Conservation (phyloP, 2,888 invertebrate species). For the Drosophila suboccidentalis region DNA sequence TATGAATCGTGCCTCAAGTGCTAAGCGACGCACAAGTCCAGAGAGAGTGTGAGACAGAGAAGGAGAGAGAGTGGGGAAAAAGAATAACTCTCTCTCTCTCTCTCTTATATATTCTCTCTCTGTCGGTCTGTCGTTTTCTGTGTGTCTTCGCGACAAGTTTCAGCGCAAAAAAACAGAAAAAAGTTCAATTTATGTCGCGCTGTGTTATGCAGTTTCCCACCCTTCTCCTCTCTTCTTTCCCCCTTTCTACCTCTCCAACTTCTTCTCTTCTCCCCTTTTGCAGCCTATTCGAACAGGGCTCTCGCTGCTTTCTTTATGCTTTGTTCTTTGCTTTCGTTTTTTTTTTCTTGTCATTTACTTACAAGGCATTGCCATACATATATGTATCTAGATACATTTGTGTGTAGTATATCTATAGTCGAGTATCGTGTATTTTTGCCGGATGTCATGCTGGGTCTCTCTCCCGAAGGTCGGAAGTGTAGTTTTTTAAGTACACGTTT, state of each 20-base stretch:
- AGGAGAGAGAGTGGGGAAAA: neutral
- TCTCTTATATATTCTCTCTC: constrained; percentile 5
- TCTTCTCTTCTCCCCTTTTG: neutral
- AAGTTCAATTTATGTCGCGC: constrained; percentile 78
- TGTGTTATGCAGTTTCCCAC: constrained; percentile 63
- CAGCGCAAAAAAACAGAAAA: constrained; percentile 51
- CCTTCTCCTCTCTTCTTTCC: neutral
- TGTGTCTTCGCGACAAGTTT: constrained; percentile 56
- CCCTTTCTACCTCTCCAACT: neutral
- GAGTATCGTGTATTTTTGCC: constrained; percentile 72
- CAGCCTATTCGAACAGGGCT: constrained; percentile 11
- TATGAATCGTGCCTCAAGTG: constrained; percentile 68
- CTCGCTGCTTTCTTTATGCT: constrained; percentile 66
- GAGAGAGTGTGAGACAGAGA: constrained; percentile 1
- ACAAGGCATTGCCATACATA: constrained; percentile 52
- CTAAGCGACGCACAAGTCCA: constrained; percentile 35
- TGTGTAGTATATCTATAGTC: neutral
- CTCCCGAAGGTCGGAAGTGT: constrained; percentile 77
- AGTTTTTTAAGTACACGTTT: constrained; percentile 80
- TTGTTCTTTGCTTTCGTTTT: constrained; percentile 47
- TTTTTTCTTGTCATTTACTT: constrained; percentile 68
- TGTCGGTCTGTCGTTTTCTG: constrained; percentile 8
- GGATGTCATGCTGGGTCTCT: constrained; percentile 77
- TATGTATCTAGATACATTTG: constrained; percentile 29
- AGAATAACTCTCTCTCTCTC: constrained; percentile 25